phyloP scores from a whole-genome alignment of 2,113 vertebrate species.

The Vireo altiloquus region DNA sequence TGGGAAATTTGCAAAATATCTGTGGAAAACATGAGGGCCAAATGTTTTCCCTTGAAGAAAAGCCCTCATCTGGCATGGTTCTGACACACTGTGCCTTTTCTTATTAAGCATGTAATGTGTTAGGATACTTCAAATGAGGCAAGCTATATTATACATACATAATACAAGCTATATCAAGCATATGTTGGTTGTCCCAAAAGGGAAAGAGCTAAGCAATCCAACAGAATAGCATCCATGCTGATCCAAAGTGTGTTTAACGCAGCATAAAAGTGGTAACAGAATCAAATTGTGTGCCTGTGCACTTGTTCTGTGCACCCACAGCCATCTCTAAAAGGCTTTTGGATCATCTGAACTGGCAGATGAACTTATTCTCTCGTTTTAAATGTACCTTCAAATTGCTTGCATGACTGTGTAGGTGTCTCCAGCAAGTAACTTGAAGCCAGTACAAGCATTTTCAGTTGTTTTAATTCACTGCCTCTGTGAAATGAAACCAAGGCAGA shows the following conservation, averaged over 20 bases:
- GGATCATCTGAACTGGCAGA: not conserved
- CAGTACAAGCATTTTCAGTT: not conserved
- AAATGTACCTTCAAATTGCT: not conserved
- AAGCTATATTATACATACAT: not conserved
- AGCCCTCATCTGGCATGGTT: not conserved
- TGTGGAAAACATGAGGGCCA: not conserved
- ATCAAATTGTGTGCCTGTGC: not conserved
- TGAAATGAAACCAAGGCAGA: not conserved
- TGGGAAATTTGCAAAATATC: not conserved
- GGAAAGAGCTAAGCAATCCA: not conserved
- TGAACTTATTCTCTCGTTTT: not conserved
- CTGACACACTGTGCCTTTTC: not conserved
- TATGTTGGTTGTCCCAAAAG: not conserved
- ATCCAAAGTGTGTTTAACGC: not conserved
- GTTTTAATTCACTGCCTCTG: not conserved
- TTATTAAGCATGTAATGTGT: not conserved
- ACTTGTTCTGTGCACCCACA: not conserved
- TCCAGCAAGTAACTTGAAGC: not conserved
- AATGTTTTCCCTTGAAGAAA: not conserved
- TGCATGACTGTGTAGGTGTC: not conserved
- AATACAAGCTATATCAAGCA: not conserved
- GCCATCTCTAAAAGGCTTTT: not conserved
- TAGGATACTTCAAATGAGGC: not conserved
- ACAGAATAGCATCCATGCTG: not conserved
- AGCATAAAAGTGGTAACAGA: not conserved